phyloP scores from a whole-genome alignment of 2,113 vertebrate genomes.

The Rhea pennata region DNA sequence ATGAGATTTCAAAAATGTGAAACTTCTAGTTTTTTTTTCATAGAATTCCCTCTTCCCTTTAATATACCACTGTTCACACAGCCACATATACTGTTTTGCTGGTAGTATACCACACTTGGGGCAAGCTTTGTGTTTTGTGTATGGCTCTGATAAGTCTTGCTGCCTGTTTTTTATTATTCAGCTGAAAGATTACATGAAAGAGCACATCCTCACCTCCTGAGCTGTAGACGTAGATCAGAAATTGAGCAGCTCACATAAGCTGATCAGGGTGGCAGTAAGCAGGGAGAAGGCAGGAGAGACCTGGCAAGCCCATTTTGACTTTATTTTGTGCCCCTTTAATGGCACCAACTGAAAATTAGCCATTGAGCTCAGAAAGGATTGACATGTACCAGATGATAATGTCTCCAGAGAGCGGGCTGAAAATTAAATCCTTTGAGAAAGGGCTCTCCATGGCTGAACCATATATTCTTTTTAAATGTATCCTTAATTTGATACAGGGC shows the following conservation, averaged over 20 bases:
- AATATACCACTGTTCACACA: neutral
- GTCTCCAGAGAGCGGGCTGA: neutral
- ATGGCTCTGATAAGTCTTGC: neutral
- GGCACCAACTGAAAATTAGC: neutral
- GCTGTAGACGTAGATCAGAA: neutral
- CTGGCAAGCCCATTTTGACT: neutral
- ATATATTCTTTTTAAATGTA: constrained; percentile 42
- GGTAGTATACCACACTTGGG: neutral
- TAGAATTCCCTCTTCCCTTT: neutral
- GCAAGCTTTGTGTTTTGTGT: neutral
- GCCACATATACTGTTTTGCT: neutral
- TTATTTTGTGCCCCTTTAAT: constrained; percentile 8
- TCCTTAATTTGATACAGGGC: constrained; percentile 58
- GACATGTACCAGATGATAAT: constrained; percentile 18
- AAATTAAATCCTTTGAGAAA: constrained; percentile 53
- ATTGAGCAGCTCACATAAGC: neutral
- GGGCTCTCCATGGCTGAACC: neutral
- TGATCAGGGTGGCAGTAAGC: neutral
- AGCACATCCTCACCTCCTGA: neutral
- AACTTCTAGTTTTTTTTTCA: no score
- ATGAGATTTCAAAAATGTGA: no score
- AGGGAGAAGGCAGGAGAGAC: neutral
- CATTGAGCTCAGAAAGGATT: neutral
- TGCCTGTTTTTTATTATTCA: neutral
- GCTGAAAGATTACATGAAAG: neutral